Conservation (phyloP, 2,888 invertebrate species). For the Volucella bombylans region DNA sequence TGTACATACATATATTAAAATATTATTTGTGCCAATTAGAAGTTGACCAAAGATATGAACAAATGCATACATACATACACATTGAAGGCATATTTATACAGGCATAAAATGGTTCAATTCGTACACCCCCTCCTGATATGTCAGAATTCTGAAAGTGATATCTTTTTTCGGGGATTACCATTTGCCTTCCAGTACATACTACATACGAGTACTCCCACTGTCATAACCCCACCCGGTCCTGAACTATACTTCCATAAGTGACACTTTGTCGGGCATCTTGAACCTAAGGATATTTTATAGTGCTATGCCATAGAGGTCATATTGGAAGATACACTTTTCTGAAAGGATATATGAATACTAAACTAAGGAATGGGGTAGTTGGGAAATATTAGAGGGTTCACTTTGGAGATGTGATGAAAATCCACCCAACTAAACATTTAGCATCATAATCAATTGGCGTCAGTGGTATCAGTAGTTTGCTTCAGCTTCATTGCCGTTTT, state of each 20-base stretch:
- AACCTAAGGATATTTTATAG: conserved; percentile 64
- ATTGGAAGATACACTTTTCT: conserved; percentile 40
- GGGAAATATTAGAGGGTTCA: conserved; percentile 33
- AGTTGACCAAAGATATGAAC: conserved; percentile 33
- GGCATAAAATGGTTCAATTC: conserved; percentile 15
- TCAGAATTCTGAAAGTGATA: conserved; percentile 44
- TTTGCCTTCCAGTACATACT: conserved; percentile 13
- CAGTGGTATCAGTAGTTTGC: conserved; percentile 34
- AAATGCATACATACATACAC: not conserved
- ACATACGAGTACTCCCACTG: conserved; percentile 40
- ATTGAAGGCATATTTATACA: not conserved
- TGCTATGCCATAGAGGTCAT: conserved; percentile 55
- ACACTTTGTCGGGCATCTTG: conserved; percentile 61
- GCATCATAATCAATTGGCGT: conserved; percentile 61
- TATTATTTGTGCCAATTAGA: conserved; percentile 62
- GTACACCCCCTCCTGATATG: not conserved
- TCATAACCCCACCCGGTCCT: conserved; percentile 18
- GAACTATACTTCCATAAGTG: conserved; percentile 53
- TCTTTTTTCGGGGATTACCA: conserved; percentile 19
- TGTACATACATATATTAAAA: conserved; percentile 35
- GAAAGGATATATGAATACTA: conserved; percentile 23
- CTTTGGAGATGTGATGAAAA: conserved; percentile 32
- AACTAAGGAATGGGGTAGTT: conserved; percentile 6
- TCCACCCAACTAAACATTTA: conserved; percentile 49
- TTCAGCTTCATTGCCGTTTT: conserved; percentile 39